These are phyloP conservation scores for Hypomecis punctinalis DNA, from an alignment of 2,888 invertebrate genomes.

Conservation along the genomic window DNA sequence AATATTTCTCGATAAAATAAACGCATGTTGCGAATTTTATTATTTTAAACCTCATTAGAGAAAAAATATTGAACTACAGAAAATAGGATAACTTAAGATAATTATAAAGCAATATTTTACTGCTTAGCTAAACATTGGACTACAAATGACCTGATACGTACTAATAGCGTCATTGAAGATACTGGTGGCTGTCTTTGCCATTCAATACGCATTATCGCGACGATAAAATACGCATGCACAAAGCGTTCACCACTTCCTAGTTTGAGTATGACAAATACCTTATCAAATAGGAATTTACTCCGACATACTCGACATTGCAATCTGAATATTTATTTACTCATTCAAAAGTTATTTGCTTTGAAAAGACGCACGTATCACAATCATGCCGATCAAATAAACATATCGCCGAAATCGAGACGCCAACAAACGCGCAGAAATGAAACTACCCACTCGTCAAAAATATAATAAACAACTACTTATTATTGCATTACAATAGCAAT, in stretches of 20 bases:
- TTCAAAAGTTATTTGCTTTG: constrained; percentile 39
- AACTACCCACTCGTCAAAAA: constrained; percentile 23
- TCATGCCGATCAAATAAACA: constrained; percentile 26
- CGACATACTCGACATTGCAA: constrained; percentile 36
- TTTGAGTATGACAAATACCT: constrained; percentile 2
- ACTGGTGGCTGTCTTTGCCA: no score
- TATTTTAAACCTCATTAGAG: no score
- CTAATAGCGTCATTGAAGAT: no score
- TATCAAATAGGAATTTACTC: constrained; percentile 16
- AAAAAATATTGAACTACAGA: no score
- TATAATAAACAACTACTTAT: background rate
- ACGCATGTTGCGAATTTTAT: no score
- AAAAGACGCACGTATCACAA: constrained; percentile 39
- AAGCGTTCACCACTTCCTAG: background rate
- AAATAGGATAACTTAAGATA: no score
- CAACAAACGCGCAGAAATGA: constrained; percentile 4
- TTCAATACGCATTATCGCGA: no score
- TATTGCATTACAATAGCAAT: constrained; percentile 16
- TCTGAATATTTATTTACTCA: constrained; percentile 44
- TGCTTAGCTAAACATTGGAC: no score
- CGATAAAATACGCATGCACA: no score
- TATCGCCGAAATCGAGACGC: constrained; percentile 4
- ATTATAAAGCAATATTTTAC: no score
- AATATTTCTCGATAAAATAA: no score
- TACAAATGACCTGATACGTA: no score